Evolutionary conservation across 2,113 vertebrate genomes (phyloP), one percentile per base, ranked within the genome.

Genomic region (Bufo gargarizans): DNA sequence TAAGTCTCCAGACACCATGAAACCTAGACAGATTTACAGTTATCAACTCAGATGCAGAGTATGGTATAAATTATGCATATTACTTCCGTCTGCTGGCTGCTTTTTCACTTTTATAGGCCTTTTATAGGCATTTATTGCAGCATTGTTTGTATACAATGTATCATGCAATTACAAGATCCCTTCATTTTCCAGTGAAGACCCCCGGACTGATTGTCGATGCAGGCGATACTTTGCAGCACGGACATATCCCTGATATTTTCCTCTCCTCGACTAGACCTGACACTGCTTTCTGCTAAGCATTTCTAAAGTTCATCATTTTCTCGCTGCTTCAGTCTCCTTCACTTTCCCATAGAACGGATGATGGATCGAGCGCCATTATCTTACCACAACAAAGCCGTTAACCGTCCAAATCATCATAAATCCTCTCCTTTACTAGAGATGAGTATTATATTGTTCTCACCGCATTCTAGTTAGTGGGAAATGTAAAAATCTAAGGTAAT

Each of bases 301-400:
- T 49, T 59, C 49, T 77, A 86, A 77, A 77, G 72, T 77, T 86
- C 47, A 77, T 86, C 33, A 65, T 77, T 86, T 65, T 76, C 72
- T 63, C 50, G 61, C 43, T 61, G 72, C 20, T 71, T 61, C 53
- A 45, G 58, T 61, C 56, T 77, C 72, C 65, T 86, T 49, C 71
- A 63, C 72, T 77, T 63, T 76, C 56, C 84, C 6, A 16, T 77
- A 77, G 43, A 77, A 76, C 8, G 20, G 55, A 50, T 86, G 84
- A 86, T 77, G 45, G 84, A 86, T 86, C 43, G 72, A 63, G 84
- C 71, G 47, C 84, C 72, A 86, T 86, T 86, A 86, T 63, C 72
- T 86, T 77, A 63, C 84, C 72, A 77, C 84, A 77, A 86, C 84
- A 86, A 86, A 86, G 84, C 84, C 84, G 56, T 86, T 86, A 86